A percentile compares a stretch with the other conserved stretches of the same genome.
Evolutionary conservation across 1,140 invertebrate species (phyloP).

Genomic region (Heliconius hermathena): DNA sequence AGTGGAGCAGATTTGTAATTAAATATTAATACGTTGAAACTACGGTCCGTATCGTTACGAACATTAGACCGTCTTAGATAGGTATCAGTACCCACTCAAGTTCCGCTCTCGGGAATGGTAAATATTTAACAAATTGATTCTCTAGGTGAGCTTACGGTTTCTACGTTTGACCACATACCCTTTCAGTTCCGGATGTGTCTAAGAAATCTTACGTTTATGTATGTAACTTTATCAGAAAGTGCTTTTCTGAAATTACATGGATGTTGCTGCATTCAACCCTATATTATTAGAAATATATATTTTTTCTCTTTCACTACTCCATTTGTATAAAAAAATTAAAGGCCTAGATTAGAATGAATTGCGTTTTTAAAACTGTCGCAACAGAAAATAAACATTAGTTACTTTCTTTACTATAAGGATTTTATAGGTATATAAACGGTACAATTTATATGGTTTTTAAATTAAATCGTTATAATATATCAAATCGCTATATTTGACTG

Average conservation of each 20-base stretch:
- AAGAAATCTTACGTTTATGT: constrained; percentile 52
- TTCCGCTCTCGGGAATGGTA: constrained; percentile 55
- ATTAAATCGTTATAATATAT: no score
- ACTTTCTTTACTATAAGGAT: no score
- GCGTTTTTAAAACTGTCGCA: no score
- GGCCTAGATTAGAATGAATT: no score
- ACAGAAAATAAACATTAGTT: no score
- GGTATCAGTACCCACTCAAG: constrained; percentile 38
- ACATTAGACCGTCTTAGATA: constrained; percentile 54
- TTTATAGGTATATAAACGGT: no score
- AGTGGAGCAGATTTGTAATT: constrained; percentile 31
- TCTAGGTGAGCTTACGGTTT: constrained; percentile 58
- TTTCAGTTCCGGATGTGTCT: constrained; percentile 67
- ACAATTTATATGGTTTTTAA: no score
- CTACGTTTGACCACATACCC: constrained; percentile 70
- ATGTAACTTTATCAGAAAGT: constrained; percentile 48
- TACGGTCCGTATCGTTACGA: constrained; percentile 29
- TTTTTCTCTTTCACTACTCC: no score
- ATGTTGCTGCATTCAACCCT: not conserved
- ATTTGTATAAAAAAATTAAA: no score
- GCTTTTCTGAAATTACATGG: constrained; percentile 9
- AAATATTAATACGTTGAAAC: constrained; percentile 37
- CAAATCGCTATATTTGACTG: no score
- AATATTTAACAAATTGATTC: constrained; percentile 76
- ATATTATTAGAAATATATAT: not conserved